A percentile compares a stretch with the other conserved stretches of the same genome.
phyloP scores from a whole-genome alignment of 2,888 invertebrate species.

The Gonocerus acuteangulatus region DNA sequence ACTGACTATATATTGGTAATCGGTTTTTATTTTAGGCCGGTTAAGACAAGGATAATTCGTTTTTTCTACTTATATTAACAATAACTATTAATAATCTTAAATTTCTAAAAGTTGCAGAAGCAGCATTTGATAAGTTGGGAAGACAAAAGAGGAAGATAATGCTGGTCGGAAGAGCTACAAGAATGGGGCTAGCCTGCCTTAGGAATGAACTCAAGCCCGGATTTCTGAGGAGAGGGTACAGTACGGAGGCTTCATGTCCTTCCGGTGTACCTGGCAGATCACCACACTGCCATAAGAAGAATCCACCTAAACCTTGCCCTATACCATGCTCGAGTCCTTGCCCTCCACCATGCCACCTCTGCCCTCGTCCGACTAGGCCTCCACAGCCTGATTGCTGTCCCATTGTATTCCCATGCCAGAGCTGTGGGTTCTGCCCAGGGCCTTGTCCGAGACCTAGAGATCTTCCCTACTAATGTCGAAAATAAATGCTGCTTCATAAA shows the following conservation, averaged over 20 bases:
- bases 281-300: not conserved
- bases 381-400: slow-evolving; percentile 29
- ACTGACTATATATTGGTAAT: too few species aligned
- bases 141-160: too few species aligned
- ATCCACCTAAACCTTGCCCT: slow-evolving; percentile 12
- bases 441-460: slow-evolving; percentile 24
- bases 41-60: too few species aligned
- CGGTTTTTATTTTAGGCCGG: too few species aligned
- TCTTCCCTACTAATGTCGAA: not conserved
- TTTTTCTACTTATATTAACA: too few species aligned
- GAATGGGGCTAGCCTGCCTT: too few species aligned
- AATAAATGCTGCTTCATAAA: too few species aligned
- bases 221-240: not conserved
- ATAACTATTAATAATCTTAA: too few species aligned
- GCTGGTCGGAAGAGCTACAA: too few species aligned
- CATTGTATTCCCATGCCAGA: not conserved
- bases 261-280: not conserved
- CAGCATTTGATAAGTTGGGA: too few species aligned
- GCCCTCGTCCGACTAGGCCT: slow-evolving; percentile 26
- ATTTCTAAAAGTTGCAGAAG: too few species aligned
- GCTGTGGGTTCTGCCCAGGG: slow-evolving; percentile 28
- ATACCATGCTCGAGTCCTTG: not conserved
- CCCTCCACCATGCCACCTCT: slow-evolving; percentile 1
- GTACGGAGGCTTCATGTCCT: not conserved
- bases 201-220: too few species aligned